Evolutionary conservation across 2,113 vertebrate species (phyloP).

Genomic region (Genyomyrus donnyi): DNA sequence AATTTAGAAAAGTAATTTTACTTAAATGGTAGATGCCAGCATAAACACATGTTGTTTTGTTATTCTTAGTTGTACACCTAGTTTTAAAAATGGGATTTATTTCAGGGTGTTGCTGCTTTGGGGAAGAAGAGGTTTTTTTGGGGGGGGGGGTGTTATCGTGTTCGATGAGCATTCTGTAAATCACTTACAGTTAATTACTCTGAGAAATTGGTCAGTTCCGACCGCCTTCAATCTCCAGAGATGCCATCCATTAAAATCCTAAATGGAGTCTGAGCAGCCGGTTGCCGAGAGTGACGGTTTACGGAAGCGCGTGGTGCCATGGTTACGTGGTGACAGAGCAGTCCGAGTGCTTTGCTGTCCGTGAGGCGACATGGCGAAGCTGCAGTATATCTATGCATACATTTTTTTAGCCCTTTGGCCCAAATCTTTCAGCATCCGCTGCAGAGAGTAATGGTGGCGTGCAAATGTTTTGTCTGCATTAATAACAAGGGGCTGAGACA

Average conservation of each 20-base stretch:
- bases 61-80: neutral
- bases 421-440: neutral
- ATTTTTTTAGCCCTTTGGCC: neutral
- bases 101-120: neutral
- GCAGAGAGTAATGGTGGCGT: neutral
- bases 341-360: neutral
- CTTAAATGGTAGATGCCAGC: neutral
- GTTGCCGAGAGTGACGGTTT: neutral
- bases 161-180: neutral
- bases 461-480: neutral
- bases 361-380: neutral
- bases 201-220: neutral
- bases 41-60: neutral
- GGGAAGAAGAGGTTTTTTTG: neutral
- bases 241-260: neutral
- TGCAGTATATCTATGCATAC: neutral
- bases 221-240: neutral
- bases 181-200: slow-evolving; percentile 10
- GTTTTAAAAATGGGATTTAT: neutral
- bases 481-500: neutral
- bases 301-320: neutral
- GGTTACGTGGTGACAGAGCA: neutral
- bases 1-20: neutral
- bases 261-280: neutral
- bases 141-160: neutral